Conservation (phyloP, 2,113 vertebrate genomes). For the Taxidea taxus region DNA sequence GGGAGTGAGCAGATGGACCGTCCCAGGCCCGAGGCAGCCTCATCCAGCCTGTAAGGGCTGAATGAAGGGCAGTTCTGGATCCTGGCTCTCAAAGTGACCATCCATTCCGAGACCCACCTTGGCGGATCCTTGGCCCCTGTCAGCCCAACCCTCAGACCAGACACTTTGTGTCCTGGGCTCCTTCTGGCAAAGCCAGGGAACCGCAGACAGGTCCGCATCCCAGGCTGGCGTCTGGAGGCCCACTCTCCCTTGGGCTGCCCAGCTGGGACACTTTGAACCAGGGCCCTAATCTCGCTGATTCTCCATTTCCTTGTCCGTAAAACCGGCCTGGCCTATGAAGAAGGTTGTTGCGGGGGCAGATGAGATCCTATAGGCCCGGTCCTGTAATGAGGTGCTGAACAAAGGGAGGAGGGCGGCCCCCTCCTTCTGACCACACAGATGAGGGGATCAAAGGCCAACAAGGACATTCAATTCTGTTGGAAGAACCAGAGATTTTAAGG, state of each 20-base stretch:
- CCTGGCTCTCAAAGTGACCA: background rate
- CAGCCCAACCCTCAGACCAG: background rate
- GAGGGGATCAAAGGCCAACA: background rate
- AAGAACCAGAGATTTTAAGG: background rate
- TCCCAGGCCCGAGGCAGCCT: background rate
- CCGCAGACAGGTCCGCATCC: background rate
- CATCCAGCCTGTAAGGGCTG: background rate
- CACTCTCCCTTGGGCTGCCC: background rate
- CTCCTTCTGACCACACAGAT: background rate
- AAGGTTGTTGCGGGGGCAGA: background rate
- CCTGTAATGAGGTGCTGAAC: background rate
- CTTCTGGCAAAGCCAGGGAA: background rate
- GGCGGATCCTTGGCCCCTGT: background rate
- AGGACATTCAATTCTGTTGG: background rate
- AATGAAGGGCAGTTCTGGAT: background rate
- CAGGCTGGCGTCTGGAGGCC: background rate
- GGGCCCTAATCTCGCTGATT: background rate
- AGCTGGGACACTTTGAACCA: background rate
- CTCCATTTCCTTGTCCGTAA: background rate
- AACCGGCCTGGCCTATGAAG: background rate
- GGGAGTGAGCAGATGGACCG: background rate
- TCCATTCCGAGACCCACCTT: background rate
- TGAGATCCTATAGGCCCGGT: background rate
- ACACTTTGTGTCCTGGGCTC: fast-evolving
- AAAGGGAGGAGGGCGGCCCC: background rate